phyloP scores from a whole-genome alignment of 2,797 vertebrate genomes.

The Lepidocolaptes lacrymiger region DNA sequence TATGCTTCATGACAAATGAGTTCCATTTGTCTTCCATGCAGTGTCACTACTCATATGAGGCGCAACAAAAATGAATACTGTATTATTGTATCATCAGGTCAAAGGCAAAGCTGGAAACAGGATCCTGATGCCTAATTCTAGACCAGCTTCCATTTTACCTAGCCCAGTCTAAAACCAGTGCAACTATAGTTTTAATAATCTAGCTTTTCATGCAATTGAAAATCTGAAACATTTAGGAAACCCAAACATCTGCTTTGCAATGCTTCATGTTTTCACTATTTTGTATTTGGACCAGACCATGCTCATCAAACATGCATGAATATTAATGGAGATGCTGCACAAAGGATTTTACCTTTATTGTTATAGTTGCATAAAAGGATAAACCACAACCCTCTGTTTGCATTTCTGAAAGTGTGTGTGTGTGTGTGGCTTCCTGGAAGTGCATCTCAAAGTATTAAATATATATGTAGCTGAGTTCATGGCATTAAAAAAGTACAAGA shows the following conservation, averaged over 20 bases:
- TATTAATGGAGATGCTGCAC: neutral
- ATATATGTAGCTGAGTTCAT: neutral
- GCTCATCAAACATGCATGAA: neutral
- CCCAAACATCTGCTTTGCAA: neutral
- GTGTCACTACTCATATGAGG: neutral
- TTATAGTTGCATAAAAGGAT: neutral
- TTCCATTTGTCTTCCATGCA: neutral
- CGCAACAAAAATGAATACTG: neutral
- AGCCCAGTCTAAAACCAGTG: neutral
- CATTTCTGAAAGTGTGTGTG: neutral
- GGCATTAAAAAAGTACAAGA: neutral
- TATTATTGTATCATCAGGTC: neutral
- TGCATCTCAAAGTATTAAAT: neutral
- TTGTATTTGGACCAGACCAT: neutral
- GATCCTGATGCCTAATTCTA: neutral
- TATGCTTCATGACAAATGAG: neutral
- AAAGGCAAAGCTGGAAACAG: neutral
- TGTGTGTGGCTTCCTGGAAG: neutral
- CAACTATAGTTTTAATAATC: neutral
- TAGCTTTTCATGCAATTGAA: neutral
- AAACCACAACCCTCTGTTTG: neutral
- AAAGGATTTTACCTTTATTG: neutral
- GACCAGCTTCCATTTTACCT: neutral
- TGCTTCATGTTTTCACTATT: neutral
- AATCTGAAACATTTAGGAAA: neutral